These are phyloP conservation scores for Caenorhabditis angaria DNA, from an alignment of 2,888 invertebrate genomes.

Conservation along the genomic window DNA sequence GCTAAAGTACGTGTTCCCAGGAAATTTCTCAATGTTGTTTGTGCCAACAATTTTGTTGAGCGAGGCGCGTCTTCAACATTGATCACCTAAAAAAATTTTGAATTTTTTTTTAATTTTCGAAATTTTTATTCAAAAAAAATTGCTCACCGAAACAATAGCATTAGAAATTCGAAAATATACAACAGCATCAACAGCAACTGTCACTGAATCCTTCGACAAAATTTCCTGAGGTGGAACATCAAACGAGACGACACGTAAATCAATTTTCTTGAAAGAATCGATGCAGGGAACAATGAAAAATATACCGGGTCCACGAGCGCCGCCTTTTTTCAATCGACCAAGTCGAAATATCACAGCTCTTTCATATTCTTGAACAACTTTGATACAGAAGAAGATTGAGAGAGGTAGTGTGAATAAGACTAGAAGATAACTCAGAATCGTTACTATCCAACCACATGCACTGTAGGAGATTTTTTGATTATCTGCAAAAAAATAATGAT, in stretches of 20 bases:
- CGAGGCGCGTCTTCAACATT: slow-evolving; percentile 88
- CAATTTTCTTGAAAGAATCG: slow-evolving; percentile 79
- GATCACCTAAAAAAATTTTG: slow-evolving; percentile 74
- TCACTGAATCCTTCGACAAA: slow-evolving; percentile 95
- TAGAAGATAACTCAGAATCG: slow-evolving; percentile 67
- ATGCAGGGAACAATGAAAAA: slow-evolving; percentile 80
- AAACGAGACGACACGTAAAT: slow-evolving; percentile 91
- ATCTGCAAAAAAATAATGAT: slow-evolving; percentile 20
- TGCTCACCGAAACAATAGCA: slow-evolving; percentile 89
- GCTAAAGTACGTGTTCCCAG: slow-evolving; percentile 94
- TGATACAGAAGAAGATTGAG: slow-evolving; percentile 69
- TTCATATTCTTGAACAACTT: slow-evolving; percentile 76
- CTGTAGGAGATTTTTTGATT: slow-evolving; percentile 43
- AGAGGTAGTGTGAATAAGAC: slow-evolving; percentile 67
- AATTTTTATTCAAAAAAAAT: neutral
- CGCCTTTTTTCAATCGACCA: slow-evolving; percentile 81
- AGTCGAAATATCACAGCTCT: slow-evolving; percentile 86
- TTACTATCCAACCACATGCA: slow-evolving; percentile 69
- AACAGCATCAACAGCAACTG: slow-evolving; percentile 91
- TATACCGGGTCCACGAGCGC: slow-evolving; percentile 79
- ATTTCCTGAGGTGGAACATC: slow-evolving; percentile 99
- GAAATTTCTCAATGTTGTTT: slow-evolving; percentile 79
- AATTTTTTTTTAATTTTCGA: neutral
- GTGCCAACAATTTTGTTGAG: slow-evolving; percentile 72
- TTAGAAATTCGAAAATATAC: slow-evolving; percentile 81